Conservation (phyloP, 2,888 invertebrate species). For the Drosophila pseudotakahashii region DNA sequence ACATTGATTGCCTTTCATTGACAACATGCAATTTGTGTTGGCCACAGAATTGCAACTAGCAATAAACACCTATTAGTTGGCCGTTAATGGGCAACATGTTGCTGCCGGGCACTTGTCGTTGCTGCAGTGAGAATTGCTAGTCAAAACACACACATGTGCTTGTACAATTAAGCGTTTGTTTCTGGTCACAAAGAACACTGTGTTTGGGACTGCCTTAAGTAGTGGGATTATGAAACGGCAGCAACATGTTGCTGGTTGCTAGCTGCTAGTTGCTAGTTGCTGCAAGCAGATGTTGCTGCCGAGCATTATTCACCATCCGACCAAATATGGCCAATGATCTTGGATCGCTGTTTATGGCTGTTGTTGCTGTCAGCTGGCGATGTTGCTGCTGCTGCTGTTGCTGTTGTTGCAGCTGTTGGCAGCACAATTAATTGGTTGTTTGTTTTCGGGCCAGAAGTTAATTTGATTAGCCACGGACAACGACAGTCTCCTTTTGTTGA, state of each 20-base stretch:
- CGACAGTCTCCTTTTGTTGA: slow-evolving; percentile 31
- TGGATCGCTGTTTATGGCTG: slow-evolving; percentile 22
- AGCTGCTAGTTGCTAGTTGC: background rate
- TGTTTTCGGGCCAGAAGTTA: slow-evolving; percentile 45
- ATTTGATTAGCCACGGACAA: slow-evolving; percentile 67
- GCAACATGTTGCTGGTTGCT: slow-evolving; percentile 21
- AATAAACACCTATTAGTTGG: slow-evolving; percentile 15
- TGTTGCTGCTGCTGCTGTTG: background rate
- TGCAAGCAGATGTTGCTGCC: slow-evolving; percentile 16
- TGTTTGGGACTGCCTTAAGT: background rate
- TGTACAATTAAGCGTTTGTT: slow-evolving; percentile 10
- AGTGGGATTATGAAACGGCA: slow-evolving; percentile 17
- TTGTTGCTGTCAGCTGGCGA: slow-evolving; percentile 8
- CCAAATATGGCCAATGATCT: slow-evolving; percentile 43
- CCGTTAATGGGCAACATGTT: slow-evolving; percentile 17
- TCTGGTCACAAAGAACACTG: slow-evolving; percentile 2
- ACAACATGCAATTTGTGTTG: slow-evolving; percentile 35
- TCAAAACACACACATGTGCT: slow-evolving; percentile 2
- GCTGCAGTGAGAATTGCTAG: background rate
- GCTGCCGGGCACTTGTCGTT: background rate
- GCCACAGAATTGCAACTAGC: background rate
- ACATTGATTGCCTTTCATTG: slow-evolving; percentile 13
- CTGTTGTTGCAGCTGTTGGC: slow-evolving; percentile 22
- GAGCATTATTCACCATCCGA: slow-evolving; percentile 7
- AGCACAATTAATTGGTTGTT: slow-evolving; percentile 36